These are phyloP conservation scores for Psittacula cyanocephala DNA, from an alignment of 2,113 vertebrate species.

Conservation along the genomic window DNA sequence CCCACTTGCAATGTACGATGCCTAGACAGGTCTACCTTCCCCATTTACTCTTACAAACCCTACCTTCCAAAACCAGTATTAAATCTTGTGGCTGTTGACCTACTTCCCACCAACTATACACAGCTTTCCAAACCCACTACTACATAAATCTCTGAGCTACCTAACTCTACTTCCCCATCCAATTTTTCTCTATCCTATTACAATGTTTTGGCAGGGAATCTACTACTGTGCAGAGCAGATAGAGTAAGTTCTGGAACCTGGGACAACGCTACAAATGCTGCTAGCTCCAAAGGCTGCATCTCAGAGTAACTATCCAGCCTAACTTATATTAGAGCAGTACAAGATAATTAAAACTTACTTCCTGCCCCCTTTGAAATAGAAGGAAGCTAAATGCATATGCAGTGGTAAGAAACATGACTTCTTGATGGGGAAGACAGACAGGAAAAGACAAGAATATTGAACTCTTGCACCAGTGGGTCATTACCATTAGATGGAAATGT, in stretches of 20 bases:
- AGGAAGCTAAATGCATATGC: background rate
- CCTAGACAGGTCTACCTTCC: background rate
- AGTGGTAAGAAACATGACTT: background rate
- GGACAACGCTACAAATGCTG: background rate
- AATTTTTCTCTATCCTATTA: background rate
- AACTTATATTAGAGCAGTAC: background rate
- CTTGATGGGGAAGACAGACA: background rate
- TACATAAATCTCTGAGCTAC: background rate
- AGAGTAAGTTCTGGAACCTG: background rate
- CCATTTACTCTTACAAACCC: background rate
- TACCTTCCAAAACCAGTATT: background rate
- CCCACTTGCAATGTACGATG: background rate
- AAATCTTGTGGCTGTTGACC: background rate
- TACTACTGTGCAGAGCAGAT: background rate
- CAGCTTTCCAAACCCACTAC: background rate
- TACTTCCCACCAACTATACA: background rate
- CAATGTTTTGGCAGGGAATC: background rate
- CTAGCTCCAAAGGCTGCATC: background rate
- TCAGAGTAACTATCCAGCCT: background rate
- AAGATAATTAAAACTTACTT: background rate
- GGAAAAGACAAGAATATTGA: background rate
- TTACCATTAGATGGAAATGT: background rate
- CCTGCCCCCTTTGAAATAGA: background rate
- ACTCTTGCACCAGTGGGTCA: background rate
- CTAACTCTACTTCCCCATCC: background rate